These are phyloP conservation scores for Chloebia gouldiae DNA, from an alignment of 2,113 vertebrate species.

Conservation along the genomic window DNA sequence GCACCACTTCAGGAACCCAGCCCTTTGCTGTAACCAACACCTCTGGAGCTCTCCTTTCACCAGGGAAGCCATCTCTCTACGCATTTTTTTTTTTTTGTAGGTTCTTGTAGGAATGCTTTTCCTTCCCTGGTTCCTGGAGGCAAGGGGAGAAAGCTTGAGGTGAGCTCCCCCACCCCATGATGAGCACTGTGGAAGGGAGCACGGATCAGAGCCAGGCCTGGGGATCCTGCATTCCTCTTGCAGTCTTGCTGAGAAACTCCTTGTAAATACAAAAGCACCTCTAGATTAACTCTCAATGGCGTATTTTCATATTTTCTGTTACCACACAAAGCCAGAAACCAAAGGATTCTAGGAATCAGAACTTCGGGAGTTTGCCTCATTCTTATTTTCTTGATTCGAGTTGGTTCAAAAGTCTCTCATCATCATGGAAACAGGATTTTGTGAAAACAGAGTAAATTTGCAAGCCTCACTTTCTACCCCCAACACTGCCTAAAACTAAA, in stretches of 20 bases:
- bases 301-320: background rate
- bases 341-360: background rate
- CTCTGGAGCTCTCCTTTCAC: background rate
- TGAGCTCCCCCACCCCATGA: background rate
- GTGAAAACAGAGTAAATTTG: background rate
- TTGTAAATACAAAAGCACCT: background rate
- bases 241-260: background rate
- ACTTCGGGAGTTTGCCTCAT: background rate
- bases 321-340: background rate
- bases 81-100: background rate
- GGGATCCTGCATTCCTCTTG: background rate
- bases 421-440: background rate
- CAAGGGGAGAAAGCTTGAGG: background rate
- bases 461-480: background rate
- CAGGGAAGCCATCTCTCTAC: background rate
- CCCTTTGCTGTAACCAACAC: background rate
- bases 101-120: background rate
- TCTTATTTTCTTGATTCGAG: background rate
- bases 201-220: background rate
- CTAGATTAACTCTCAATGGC: background rate
- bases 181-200: background rate
- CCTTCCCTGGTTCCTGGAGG: background rate
- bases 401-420: background rate
- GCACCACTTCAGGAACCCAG: background rate
- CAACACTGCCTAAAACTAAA: background rate